A percentile compares a stretch with the other conserved stretches of the same genome.
Evolutionary conservation across 2,113 vertebrate species (phyloP).

Genomic region (Apodemus sylvaticus): DNA sequence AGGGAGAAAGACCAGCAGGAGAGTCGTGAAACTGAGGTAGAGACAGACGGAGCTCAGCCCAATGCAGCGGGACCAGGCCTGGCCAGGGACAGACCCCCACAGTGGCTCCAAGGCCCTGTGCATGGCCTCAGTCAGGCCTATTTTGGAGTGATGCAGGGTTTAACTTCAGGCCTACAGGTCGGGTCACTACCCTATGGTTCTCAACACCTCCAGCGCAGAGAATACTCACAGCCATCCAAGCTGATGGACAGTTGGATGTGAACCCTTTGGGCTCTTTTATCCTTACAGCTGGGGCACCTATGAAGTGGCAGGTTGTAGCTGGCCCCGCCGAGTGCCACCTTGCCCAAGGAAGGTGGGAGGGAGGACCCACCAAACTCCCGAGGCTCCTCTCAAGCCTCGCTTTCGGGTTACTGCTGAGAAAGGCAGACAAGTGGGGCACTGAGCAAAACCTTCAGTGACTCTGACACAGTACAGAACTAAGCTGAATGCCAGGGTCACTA

Average conservation of each 20-base stretch:
- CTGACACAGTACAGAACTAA: rapidly evolving
- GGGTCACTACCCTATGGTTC: not conserved
- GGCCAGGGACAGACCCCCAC: not conserved
- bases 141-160: not conserved
- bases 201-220: not conserved
- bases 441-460: not conserved
- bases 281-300: not conserved
- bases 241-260: not conserved
- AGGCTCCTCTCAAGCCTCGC: not conserved
- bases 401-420: not conserved
- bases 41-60: not conserved
- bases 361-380: not conserved
- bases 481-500: not conserved
- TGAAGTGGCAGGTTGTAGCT: not conserved
- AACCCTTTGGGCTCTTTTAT: not conserved
- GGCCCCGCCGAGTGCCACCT: no score
- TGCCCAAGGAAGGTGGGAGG: not conserved
- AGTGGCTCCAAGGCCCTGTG: not conserved
- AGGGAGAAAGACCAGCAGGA: not conserved
- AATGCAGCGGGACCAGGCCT: not conserved
- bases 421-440: not conserved
- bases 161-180: not conserved
- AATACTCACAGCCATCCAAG: not conserved
- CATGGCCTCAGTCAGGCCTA: not conserved
- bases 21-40: not conserved